Evolutionary conservation across 2,113 vertebrate species (phyloP).

Genomic region (Bolborhynchus lineola): DNA sequence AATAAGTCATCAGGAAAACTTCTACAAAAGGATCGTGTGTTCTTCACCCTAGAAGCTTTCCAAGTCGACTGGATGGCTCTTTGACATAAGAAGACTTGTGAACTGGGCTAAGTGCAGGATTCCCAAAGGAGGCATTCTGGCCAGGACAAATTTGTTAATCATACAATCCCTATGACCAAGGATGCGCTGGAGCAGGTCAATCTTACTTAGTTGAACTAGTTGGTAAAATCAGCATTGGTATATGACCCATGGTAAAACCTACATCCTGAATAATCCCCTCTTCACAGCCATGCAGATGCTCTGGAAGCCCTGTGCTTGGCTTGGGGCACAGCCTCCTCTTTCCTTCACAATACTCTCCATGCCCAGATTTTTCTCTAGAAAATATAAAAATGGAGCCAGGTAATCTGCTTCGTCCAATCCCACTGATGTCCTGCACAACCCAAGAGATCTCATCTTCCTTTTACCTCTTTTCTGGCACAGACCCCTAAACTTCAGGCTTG

Average conservation of each 20-base stretch:
- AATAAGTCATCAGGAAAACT: neutral
- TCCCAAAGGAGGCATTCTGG: neutral
- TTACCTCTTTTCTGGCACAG: neutral
- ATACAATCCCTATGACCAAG: neutral
- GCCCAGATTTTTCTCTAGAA: neutral
- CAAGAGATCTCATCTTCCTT: neutral
- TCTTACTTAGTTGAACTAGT: neutral
- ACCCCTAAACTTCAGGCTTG: neutral
- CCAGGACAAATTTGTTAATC: neutral
- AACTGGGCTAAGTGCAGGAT: neutral
- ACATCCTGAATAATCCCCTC: no score
- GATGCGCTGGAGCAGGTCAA: neutral
- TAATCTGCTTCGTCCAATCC: neutral
- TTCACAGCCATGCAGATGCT: accelerated
- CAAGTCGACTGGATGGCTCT: neutral
- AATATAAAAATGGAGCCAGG: neutral
- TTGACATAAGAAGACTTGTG: neutral
- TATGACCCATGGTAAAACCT: neutral
- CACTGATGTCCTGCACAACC: neutral
- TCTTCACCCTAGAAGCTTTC: neutral
- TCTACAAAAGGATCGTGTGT: neutral
- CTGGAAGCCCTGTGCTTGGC: neutral
- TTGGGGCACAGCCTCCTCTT: neutral
- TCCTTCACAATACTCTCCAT: neutral
- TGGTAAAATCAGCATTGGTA: neutral